Evolutionary conservation across 1,140 invertebrate species (phyloP), one percentile per base, ranked within the genome.

Genomic region (Diprion similis): DNA sequence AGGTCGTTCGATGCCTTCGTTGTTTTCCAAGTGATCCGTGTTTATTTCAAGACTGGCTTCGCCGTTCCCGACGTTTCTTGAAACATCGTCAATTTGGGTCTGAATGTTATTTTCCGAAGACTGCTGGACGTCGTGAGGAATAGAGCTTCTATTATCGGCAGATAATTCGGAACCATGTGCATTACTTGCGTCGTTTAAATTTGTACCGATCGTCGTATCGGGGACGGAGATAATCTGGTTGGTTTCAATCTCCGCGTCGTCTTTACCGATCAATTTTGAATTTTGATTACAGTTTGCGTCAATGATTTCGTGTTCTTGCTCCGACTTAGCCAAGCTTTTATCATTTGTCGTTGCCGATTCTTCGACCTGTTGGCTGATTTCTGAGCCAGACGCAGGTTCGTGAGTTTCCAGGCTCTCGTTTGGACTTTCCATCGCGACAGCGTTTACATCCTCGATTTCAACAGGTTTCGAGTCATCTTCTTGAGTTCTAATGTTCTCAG

Each of bases 301-400:
- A 59, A 13, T 9, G 51, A 17, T 59, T 15, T 13, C 4, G 51
- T 59, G 9, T 59, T 59, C 51, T 17, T 13, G 51, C n/a, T 59
- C 82, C 13, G 74, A 73, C 7, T 79, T 83, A 17, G 80, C 80
- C 69, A 80, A 78, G 7, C 76, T 82, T 10, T 76, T 78, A 64
- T 83, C 83, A 6, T 82, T 84, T 74, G 83, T 82, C 7, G 80
- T 79, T 10, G 78, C 83, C 1, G 78, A 71, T 19, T 19, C 18
- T 68, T 19, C 18, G 0, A 7, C 10, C 13, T 68, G 10, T 11
- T 13, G 11, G 37, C 11, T 68, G 15, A 13, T 19, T 18, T 15
- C 13, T 6, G 19, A 17, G 1, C 17, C 17, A 18, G 17, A 18
- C 13, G 17, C 10, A 68, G 15, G 0, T 19, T 68, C 66, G 0